Evolutionary conservation across 2,113 vertebrate species (phyloP).

Genomic region (Corythaeola cristata): DNA sequence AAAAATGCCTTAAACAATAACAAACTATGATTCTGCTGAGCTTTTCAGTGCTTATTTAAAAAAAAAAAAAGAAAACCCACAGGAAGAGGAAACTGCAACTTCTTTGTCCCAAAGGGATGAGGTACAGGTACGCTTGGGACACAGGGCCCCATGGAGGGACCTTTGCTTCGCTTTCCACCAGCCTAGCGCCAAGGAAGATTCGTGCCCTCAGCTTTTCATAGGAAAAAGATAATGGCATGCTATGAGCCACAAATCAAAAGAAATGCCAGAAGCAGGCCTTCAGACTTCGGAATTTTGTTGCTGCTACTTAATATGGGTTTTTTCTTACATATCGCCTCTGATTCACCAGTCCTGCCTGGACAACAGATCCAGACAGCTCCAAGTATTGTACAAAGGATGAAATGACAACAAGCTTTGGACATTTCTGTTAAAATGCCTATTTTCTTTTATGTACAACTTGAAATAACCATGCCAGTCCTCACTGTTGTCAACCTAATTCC

Average conservation of each 20-base stretch:
- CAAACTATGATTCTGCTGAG: neutral
- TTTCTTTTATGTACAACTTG: neutral
- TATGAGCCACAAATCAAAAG: neutral
- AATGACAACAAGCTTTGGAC: neutral
- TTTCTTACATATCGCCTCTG: neutral
- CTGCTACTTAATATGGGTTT: rapidly evolving
- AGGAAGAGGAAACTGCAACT: neutral
- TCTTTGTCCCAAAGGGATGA: neutral
- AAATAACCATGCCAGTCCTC: neutral
- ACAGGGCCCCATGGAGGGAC: neutral
- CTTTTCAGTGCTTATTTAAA: neutral
- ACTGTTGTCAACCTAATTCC: neutral
- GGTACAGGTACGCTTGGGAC: neutral
- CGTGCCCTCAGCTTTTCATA: neutral
- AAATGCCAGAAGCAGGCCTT: neutral
- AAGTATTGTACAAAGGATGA: neutral
- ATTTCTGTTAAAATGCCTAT: neutral
- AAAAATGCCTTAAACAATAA: neutral
- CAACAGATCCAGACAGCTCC: neutral
- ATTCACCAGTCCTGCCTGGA: neutral
- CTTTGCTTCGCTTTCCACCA: neutral
- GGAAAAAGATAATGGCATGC: neutral
- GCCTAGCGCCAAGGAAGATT: neutral
- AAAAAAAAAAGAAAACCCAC: neutral
- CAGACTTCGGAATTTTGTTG: neutral